Evolutionary conservation across 2,113 vertebrate species (phyloP), one percentile per base, ranked within the genome.

Genomic region (Paraplagusia blochii): DNA sequence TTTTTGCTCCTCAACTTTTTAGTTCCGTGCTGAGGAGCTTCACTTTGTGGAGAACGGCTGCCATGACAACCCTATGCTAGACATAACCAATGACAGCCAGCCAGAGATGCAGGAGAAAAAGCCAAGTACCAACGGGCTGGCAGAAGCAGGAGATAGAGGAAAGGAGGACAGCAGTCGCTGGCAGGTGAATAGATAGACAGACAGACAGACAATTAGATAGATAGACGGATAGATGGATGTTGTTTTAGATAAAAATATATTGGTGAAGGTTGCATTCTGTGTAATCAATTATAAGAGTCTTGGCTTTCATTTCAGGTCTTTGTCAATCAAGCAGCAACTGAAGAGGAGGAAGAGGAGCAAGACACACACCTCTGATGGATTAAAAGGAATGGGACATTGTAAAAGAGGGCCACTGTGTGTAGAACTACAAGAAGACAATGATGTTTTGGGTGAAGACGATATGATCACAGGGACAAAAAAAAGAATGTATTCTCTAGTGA

Each of bases 11-110:
- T 3, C 39, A 4, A 12, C 9, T 11, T 49, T 1, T 1, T 66
- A 95, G 93, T 94, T 94, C 0, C 93, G 89, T 0, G 92, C 90
- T 0, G 93, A 99, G 77, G 96, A 99, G 82, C 92, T 99, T 82
- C 95, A 93, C 82, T 98, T 97, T 70, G 95, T 98, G 65, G 95
- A 98, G 89, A 98, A 97, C 0, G 95, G 95, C 87, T 98, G 95
- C 90, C 97, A 99, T 59, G 95, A 98, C 90, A 98, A 98, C 89
- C 97, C 97, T 55, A 98, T 93, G 33, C 81, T 98, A 89, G 96
- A 98, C n/a, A 93, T 98, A 69, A 92, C 94, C 63, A 95, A 91
- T 10, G 95, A 97, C 84, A 87, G 91, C 87, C 94, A 95, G 67
- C 89, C 94, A 0, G 95, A 96, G 86, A 92, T 93, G 92, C 93